Percentiles rank a stretch among this genome's conserved stretches.
These are phyloP conservation scores for Drosophila pseudoananassae DNA, from an alignment of 1,140 invertebrate genomes.

Conservation along the genomic window DNA sequence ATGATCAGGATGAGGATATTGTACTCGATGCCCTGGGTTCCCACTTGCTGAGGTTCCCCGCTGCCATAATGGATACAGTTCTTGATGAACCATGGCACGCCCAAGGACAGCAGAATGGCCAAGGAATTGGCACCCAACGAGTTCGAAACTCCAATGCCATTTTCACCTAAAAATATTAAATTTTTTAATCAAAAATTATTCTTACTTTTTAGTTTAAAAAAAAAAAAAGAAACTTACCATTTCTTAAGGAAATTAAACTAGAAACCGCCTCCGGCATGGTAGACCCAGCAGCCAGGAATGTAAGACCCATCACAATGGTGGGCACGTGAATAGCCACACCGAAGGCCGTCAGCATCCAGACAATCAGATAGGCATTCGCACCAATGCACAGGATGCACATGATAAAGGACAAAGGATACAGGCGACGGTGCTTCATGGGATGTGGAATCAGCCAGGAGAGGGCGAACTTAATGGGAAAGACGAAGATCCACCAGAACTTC, in stretches of 20 bases:
- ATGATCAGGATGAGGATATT: conserved; percentile 87
- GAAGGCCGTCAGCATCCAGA: conserved; percentile 96
- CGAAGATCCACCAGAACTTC: conserved; percentile 89
- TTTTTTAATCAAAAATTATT: background rate
- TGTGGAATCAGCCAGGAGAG: conserved; percentile 91
- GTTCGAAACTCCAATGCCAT: conserved; percentile 93
- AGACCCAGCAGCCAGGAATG: conserved; percentile 93
- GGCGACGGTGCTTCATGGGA: conserved; percentile 87
- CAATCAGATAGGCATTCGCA: conserved; percentile 92
- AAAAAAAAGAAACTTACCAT: conserved; percentile 90
- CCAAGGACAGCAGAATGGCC: conserved; percentile 93
- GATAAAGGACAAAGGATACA: conserved; percentile 92
- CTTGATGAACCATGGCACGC: conserved; percentile 93
- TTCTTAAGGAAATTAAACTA: conserved; percentile 91
- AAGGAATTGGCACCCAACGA: conserved; percentile 93
- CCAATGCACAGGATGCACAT: conserved; percentile 95
- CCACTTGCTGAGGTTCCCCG: conserved; percentile 80
- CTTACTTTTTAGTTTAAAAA: conserved; percentile 4
- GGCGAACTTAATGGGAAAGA: conserved; percentile 89
- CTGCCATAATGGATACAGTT: conserved; percentile 84
- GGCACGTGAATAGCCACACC: conserved; percentile 91
- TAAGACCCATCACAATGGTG: conserved; percentile 95
- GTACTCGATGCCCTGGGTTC: conserved; percentile 86
- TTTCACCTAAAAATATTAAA: conserved; percentile 87
- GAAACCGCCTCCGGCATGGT: conserved; percentile 95